phyloP scores from a whole-genome alignment of 2,888 invertebrate genomes.

The Cecidostiba fungosa region DNA sequence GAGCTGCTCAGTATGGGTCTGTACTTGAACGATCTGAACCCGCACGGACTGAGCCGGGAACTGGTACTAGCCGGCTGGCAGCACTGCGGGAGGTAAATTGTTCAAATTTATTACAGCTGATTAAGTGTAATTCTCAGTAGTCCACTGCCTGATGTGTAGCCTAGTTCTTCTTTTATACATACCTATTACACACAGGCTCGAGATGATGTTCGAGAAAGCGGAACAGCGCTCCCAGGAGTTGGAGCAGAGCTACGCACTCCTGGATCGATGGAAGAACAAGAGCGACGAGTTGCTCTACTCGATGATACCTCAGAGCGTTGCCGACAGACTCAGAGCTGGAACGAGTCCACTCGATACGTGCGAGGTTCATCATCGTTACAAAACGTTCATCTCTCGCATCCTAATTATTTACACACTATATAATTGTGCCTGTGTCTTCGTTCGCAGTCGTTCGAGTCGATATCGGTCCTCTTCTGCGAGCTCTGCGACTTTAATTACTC shows the following conservation, averaged over 20 bases:
- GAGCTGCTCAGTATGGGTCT: conserved; percentile 90
- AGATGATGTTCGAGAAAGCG: conserved; percentile 91
- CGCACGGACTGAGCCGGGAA: conserved; percentile 91
- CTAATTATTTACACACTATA: background rate
- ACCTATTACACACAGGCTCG: conserved; percentile 81
- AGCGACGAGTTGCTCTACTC: conserved; percentile 94
- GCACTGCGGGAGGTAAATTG: conserved; percentile 86
- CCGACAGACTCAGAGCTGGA: conserved; percentile 89
- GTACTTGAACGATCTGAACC: conserved; percentile 91
- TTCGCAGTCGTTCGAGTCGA: conserved; percentile 88
- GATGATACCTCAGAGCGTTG: conserved; percentile 94
- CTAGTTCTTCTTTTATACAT: background rate
- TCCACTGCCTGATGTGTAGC: background rate
- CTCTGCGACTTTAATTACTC: conserved; percentile 84
- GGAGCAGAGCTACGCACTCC: conserved; percentile 88
- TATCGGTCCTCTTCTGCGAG: conserved; percentile 91
- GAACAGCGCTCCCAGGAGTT: conserved; percentile 90
- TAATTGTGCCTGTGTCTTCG: conserved; percentile 60
- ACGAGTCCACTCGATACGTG: conserved; percentile 90
- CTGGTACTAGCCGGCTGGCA: conserved; percentile 93
- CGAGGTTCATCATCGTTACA: conserved; percentile 86
- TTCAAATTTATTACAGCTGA: conserved; percentile 8
- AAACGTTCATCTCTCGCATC: too few relatives aligned
- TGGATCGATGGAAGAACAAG: conserved; percentile 92
- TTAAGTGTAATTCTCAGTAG: background rate